Conservation (phyloP, 2,113 vertebrate genomes). For the Daboia siamensis region DNA sequence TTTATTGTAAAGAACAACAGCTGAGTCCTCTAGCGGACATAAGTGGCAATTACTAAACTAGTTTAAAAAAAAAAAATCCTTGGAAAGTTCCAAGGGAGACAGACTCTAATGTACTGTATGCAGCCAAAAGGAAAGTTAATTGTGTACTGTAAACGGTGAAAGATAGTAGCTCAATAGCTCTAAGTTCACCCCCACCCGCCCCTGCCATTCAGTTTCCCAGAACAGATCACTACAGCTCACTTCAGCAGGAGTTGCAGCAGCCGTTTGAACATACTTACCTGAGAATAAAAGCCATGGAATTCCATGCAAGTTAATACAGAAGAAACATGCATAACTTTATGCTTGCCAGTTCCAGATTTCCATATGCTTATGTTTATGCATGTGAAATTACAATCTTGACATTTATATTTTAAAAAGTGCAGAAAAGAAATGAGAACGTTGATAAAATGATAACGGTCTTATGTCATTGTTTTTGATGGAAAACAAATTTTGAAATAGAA, state of each 20-base stretch:
- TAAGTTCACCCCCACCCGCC: background rate
- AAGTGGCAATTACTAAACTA: background rate
- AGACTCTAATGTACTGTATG: background rate
- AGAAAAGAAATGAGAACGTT: slow-evolving; percentile 10
- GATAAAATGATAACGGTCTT: background rate
- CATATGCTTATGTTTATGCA: background rate
- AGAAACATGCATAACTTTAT: background rate
- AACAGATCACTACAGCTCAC: background rate
- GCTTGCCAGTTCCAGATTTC: background rate
- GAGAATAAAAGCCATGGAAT: background rate
- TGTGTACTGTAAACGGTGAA: background rate
- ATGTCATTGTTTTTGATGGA: background rate
- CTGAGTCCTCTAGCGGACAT: background rate
- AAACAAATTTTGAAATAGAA: background rate
- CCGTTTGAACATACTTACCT: background rate
- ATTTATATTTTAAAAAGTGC: background rate
- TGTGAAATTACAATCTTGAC: background rate
- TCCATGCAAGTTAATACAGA: background rate
- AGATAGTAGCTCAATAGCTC: background rate
- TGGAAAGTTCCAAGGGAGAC: background rate
- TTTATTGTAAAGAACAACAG: background rate
- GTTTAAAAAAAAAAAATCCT: background rate
- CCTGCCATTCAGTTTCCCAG: background rate
- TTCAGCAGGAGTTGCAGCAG: background rate
- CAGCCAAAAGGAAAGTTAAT: background rate